phyloP scores from a whole-genome alignment of 2,113 vertebrate genomes.

The Heloderma charlesbogerti region DNA sequence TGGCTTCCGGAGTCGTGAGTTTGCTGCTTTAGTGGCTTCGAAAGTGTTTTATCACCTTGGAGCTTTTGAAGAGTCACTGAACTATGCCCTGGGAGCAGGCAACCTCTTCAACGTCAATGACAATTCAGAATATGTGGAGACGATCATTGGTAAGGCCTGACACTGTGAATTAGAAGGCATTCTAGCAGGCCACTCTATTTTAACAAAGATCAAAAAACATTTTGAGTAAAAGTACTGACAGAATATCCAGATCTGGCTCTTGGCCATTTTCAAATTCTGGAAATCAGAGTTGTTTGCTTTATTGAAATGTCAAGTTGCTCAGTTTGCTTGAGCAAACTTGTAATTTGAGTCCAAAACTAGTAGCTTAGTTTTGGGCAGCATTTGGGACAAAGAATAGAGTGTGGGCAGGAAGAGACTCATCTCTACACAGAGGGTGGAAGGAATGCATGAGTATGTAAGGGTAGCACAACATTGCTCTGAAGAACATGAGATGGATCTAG shows the following conservation, averaged over 20 bases:
- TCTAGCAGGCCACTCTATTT: not conserved
- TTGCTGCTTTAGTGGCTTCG: constrained; percentile 97
- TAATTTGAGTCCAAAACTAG: not conserved
- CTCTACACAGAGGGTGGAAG: not conserved
- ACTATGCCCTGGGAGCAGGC: constrained; percentile 97
- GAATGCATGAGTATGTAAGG: not conserved
- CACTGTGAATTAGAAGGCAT: not conserved
- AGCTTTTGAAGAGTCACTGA: constrained; percentile 97
- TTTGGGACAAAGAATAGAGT: not conserved
- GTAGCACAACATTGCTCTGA: not conserved
- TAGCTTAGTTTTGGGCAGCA: not conserved
- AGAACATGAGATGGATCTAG: not conserved
- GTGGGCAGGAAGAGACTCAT: not conserved
- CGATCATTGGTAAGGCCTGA: constrained; percentile 91
- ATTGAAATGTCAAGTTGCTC: not conserved
- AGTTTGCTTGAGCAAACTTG: not conserved
- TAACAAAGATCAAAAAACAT: not conserved
- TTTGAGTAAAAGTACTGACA: not conserved
- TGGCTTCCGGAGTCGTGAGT: constrained; percentile 93
- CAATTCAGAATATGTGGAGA: constrained; percentile 98
- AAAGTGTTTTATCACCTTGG: constrained; percentile 99
- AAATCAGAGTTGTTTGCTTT: not conserved
- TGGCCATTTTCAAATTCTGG: not conserved
- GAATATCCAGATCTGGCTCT: too few species aligned
- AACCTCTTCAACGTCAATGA: constrained; percentile 99